A percentile compares a stretch with the other conserved stretches of the same genome.
phyloP scores from a whole-genome alignment of 2,797 vertebrate genomes.

The Onychomys arenicola region DNA sequence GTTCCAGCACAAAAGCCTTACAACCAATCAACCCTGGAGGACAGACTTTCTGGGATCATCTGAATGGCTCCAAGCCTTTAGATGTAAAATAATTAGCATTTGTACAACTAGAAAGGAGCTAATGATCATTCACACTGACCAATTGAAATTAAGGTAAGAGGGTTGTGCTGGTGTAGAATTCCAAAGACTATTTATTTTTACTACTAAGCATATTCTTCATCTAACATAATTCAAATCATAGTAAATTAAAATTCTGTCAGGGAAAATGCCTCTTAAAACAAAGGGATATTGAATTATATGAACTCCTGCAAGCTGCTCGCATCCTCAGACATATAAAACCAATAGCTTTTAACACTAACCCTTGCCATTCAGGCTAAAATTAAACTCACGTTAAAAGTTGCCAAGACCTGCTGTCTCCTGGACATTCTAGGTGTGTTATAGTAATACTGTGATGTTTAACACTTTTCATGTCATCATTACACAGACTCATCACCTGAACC shows the following conservation, averaged over 20 bases:
- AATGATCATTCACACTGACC: not conserved
- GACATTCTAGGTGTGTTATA: not conserved
- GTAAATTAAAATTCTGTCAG: not conserved
- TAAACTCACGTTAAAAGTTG: not conserved
- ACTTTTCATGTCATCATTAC: not conserved
- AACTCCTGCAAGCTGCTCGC: not conserved
- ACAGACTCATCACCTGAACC: not conserved
- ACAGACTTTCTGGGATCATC: not conserved
- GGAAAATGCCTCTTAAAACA: constrained; percentile 5
- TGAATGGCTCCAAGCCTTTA: not conserved
- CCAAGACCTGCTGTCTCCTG: not conserved
- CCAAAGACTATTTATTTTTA: not conserved
- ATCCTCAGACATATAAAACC: not conserved
- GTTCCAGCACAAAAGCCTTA: not conserved
- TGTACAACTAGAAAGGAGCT: not conserved
- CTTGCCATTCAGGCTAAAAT: constrained; percentile 24
- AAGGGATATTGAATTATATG: not conserved
- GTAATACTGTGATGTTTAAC: not conserved
- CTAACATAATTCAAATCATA: not conserved
- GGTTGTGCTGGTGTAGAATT: not conserved
- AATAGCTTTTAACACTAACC: not conserved
- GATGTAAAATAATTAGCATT: not conserved
- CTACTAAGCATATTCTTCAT: not conserved
- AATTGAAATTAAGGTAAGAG: not conserved
- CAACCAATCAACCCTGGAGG: not conserved